Evolutionary conservation across 2,113 vertebrate genomes (phyloP), one percentile per base, ranked within the genome.

Genomic region (Echinops telfairi): DNA sequence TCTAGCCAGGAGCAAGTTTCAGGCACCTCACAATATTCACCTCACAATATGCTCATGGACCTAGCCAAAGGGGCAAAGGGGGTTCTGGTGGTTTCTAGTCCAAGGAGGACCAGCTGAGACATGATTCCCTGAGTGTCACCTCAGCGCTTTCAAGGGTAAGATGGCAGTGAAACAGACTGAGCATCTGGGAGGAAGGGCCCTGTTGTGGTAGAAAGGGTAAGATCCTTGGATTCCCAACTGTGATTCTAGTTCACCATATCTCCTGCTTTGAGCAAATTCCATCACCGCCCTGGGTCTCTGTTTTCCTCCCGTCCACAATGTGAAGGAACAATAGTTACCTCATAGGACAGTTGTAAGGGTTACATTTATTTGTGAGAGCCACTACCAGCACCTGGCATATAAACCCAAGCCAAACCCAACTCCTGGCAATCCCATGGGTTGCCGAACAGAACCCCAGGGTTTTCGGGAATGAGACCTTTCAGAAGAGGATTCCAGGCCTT

Each of bases 281-380:
- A 71, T 68, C 73, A 12, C 15, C 11, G 58, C n/a, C 60, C 73
- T 90, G 78, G 20, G n/a, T 58, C 77, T 84, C 38, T 1, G 31
- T 60, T 88, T 70, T 77, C n/a, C 19, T 60, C 53, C 84, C 82
- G 36, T 80, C 68, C 85, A 62, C 38, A 47, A 92, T 66, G 66
- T 11, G 19, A 25, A 78, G 16, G 31, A 58, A 31, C 4, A 57
- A 22, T 27, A 17, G 23, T 68, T 3, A 23, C n/a, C 77, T 43
- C 12, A 16, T 10, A n/a, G 2, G 16, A 23, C 14, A 6, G 19
- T 29, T 71, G 20, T 33, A 7, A 57, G 20, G 11, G 79, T 66
- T 29, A 57, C 33, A 75, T 57, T 20, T 47, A 43, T 38, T 19
- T 88, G 7, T n/a, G 66, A 86, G 83, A 40, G 19, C 15, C 86